Evolutionary conservation across 2,113 vertebrate species (phyloP).

Genomic region (Collichthys lucidus): DNA sequence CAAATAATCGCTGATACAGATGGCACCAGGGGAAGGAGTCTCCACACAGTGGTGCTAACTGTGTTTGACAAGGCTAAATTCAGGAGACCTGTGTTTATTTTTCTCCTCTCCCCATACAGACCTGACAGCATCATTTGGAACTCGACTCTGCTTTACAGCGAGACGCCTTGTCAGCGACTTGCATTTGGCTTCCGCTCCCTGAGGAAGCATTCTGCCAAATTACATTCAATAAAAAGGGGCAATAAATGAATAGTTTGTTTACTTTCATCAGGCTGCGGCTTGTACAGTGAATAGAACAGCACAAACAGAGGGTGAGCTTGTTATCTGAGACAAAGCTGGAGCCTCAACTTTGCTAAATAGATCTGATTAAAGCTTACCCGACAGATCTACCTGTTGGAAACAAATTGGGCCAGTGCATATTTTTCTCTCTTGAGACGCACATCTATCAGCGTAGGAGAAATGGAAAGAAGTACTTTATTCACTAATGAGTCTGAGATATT

Average conservation of each 20-base stretch:
- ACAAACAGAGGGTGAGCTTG: background rate
- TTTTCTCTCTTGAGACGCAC: slow-evolving; percentile 15
- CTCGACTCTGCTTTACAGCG: slow-evolving; percentile 18
- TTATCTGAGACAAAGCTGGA: slow-evolving; percentile 42
- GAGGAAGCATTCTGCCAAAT: slow-evolving; percentile 58
- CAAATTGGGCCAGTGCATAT: slow-evolving; percentile 12
- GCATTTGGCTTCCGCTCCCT: slow-evolving; percentile 47
- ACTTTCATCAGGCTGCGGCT: slow-evolving; percentile 44
- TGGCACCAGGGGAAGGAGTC: slow-evolving; percentile 29
- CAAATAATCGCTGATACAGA: slow-evolving; percentile 33
- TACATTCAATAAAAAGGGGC: slow-evolving; percentile 29
- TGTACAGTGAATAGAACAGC: slow-evolving; percentile 11
- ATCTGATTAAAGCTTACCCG: slow-evolving; percentile 43
- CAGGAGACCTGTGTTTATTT: slow-evolving; percentile 54
- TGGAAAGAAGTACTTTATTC: slow-evolving; percentile 26
- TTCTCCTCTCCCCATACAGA: slow-evolving; percentile 34
- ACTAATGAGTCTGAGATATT: slow-evolving; percentile 61
- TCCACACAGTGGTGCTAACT: slow-evolving; percentile 21
- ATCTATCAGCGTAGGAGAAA: slow-evolving; percentile 27
- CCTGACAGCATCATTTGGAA: slow-evolving; percentile 62
- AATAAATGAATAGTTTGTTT: slow-evolving; percentile 58
- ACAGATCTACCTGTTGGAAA: slow-evolving; percentile 17
- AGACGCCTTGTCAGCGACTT: slow-evolving; percentile 36
- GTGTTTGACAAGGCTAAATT: slow-evolving; percentile 59
- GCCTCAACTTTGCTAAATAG: slow-evolving; percentile 37